These are phyloP conservation scores for Saxicola maurus DNA, from an alignment of 2,797 vertebrate genomes.

Conservation along the genomic window DNA sequence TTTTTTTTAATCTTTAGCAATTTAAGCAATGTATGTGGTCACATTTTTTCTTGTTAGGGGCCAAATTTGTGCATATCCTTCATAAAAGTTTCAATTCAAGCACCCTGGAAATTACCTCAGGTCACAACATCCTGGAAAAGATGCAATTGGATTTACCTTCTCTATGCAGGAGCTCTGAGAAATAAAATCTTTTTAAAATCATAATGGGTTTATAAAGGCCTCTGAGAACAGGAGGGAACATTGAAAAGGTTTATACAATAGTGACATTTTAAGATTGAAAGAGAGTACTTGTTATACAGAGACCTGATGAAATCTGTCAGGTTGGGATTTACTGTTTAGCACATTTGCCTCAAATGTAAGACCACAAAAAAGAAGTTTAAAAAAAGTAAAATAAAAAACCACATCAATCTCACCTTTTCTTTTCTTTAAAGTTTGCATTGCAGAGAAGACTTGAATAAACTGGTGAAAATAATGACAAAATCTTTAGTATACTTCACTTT, in stretches of 20 bases:
- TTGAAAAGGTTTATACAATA: conserved; percentile 25
- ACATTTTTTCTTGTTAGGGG: conserved; percentile 27
- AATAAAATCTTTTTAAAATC: conserved; percentile 59
- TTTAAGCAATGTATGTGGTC: background rate
- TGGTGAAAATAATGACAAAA: background rate
- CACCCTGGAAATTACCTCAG: conserved; percentile 29
- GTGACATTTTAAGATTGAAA: conserved; percentile 53
- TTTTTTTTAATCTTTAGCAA: conserved; percentile 25
- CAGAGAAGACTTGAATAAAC: background rate
- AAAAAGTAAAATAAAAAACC: background rate
- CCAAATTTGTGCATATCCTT: background rate
- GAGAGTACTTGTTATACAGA: conserved; percentile 27
- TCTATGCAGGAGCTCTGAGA: conserved; percentile 33
- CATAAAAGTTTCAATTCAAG: conserved; percentile 45
- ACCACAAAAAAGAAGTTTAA: background rate
- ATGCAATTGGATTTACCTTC: conserved; percentile 56
- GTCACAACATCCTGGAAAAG: conserved; percentile 32
- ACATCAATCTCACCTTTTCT: background rate
- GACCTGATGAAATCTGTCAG: conserved; percentile 49
- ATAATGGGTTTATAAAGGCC: conserved; percentile 64
- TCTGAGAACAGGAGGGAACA: conserved; percentile 37
- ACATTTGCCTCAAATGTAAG: conserved; percentile 1
- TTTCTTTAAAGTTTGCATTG: background rate
- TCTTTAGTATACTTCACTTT: background rate
- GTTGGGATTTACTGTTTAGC: conserved; percentile 39